phyloP scores from a whole-genome alignment of 2,113 vertebrate genomes.

The Tychaedon coryphoeus region DNA sequence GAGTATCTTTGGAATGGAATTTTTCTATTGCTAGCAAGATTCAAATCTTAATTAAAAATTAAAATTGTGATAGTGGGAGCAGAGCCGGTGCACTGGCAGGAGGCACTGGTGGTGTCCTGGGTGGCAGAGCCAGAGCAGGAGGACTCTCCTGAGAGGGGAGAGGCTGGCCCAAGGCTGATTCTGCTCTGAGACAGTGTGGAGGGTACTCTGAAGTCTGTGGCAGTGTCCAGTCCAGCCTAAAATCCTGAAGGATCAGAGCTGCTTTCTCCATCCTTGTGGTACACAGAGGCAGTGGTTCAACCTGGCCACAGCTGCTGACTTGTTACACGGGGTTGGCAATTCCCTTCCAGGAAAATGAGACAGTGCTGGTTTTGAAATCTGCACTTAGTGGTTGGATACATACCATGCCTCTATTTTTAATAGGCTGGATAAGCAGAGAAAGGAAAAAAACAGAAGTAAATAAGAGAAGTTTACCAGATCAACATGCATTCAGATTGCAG shows the following conservation, averaged over 20 bases:
- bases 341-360: neutral
- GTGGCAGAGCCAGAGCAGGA: neutral
- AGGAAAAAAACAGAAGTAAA: neutral
- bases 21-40: neutral
- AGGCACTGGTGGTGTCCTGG: neutral
- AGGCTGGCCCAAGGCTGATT: neutral
- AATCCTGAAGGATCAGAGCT: neutral
- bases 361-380: neutral
- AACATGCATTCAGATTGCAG: neutral
- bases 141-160: neutral
- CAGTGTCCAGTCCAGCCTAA: neutral
- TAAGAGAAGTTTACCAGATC: neutral
- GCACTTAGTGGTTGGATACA: neutral
- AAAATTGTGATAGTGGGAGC: rapidly evolving
- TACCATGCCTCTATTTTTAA: rapidly evolving
- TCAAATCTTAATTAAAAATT: neutral
- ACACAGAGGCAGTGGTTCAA: rapidly evolving
- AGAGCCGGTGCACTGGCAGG: rapidly evolving
- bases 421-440: neutral
- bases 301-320: rapidly evolving
- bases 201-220: neutral
- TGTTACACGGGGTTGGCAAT: rapidly evolving
- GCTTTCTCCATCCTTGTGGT: neutral
- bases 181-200: rapidly evolving
- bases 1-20: neutral